These are phyloP conservation scores for Falcaria lacertinaria DNA, from an alignment of 2,888 invertebrate species.

Conservation along the genomic window DNA sequence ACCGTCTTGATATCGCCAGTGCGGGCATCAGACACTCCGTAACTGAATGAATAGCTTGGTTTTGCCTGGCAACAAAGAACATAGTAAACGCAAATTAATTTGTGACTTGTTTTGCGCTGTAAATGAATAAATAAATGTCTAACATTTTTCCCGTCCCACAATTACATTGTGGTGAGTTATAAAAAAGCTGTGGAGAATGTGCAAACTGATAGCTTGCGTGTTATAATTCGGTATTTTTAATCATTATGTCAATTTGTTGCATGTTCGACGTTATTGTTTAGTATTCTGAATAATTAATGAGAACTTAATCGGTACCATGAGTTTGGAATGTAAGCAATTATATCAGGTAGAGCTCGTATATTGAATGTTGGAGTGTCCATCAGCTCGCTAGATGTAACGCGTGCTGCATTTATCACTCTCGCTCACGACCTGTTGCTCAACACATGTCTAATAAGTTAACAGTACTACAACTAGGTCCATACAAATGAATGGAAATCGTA, in stretches of 20 bases:
- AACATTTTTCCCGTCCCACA: constrained; percentile 34
- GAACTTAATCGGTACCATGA: constrained; percentile 61
- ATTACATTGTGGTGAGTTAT: constrained; percentile 33
- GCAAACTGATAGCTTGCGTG: constrained; percentile 63
- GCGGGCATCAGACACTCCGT: constrained; percentile 80
- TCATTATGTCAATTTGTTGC: constrained; percentile 58
- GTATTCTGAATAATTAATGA: constrained; percentile 66
- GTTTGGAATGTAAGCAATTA: constrained; percentile 50
- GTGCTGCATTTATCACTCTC: constrained; percentile 43
- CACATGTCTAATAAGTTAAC: constrained; percentile 14
- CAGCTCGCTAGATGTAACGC: constrained; percentile 38
- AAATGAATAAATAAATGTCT: too few relatives aligned
- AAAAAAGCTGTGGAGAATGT: constrained; percentile 46
- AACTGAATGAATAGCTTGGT: constrained; percentile 81
- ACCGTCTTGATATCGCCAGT: constrained; percentile 82
- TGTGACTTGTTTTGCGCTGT: too few relatives aligned
- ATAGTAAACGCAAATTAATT: constrained; percentile 24
- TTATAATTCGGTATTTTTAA: constrained; percentile 60
- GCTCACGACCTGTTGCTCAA: constrained; percentile 30
- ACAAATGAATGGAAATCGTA: constrained; percentile 12
- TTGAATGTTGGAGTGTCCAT: constrained; percentile 40
- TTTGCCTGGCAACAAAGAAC: constrained; percentile 64
- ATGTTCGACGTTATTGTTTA: constrained; percentile 55
- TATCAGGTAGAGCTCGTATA: constrained; percentile 40
- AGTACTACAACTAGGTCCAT: constrained; percentile 11